phyloP scores from a whole-genome alignment of 37 sponge, comb jelly and placozoan species.

The Mnemiopsis leidyi region DNA sequence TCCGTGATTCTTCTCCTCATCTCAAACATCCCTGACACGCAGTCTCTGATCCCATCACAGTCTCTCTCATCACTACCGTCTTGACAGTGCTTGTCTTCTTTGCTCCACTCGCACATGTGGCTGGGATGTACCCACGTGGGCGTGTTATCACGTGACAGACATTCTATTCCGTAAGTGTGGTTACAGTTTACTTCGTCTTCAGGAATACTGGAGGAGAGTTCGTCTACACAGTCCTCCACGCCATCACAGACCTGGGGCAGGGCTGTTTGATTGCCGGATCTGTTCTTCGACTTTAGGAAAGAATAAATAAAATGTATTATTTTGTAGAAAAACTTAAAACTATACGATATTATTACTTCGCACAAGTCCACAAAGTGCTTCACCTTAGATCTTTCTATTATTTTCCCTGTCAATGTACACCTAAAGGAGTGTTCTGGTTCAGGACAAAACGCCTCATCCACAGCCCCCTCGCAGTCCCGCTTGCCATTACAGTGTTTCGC shows the following conservation, averaged over 20 bases:
- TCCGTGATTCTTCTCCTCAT: background rate
- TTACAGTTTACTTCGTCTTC: background rate
- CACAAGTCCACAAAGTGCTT: background rate
- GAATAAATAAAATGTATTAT: too few relatives aligned
- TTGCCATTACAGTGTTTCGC: background rate
- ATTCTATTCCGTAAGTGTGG: background rate
- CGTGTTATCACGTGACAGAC: background rate
- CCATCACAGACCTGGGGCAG: background rate
- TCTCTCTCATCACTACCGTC: background rate
- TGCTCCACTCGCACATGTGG: background rate
- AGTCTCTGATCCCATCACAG: background rate
- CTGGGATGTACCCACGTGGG: background rate
- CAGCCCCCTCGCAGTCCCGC: background rate
- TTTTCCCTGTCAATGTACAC: background rate
- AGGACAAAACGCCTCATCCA: background rate
- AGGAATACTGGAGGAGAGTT: background rate
- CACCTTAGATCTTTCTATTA: background rate
- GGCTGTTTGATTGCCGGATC: too few relatives aligned
- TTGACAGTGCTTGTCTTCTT: background rate
- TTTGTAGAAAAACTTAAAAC: too few relatives aligned
- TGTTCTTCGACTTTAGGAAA: too few relatives aligned
- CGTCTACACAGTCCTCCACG: background rate
- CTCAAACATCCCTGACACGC: background rate
- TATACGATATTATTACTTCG: background rate
- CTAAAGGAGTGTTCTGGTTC: background rate